Evolutionary conservation across 2,888 invertebrate species (phyloP), one percentile per base, ranked within the genome.

Genomic region (Eupithecia inturbata): DNA sequence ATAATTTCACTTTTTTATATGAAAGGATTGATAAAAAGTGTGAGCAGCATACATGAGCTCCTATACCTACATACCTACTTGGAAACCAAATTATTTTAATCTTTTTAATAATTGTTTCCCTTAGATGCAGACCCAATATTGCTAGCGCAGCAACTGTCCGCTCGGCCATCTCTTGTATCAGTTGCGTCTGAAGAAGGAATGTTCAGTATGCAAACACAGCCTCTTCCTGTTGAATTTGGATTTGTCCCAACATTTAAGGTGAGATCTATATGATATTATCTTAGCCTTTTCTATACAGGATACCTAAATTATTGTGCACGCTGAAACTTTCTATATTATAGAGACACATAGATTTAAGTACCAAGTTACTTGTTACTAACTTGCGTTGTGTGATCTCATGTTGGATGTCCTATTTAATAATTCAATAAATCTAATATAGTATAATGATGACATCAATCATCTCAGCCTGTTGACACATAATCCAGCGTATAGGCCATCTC

Each of bases 141-240:
- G 57, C 77, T 95, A 60, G 95, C 95, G n/a, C 92, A 92, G 76
- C 94, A 95, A 76, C 79, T 95, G 68, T 95, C 95, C 19, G 94
- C 95, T 33, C 86, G 95, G 26, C 95, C 95, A 3, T 95, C 95
- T 6, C 94, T 95, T 76, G 95, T 94, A 22, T 95, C 95, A 0
- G 89, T 94, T 33, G 89, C 93, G 49, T 94, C 94, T 26, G 94
- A 94, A 83, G 94, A 94, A 82, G 94, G 94, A 64, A 86, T 87
- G 74, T 90, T 90, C 73, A 92, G 81, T 70, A 79, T 94, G 72
- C 90, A 89, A 82, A 91, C 92, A 26, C 92, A 93, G 75, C 93
- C 94, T n/a, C 82, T 94, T 16, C 92, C 94, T 22, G 87, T 89
- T 36, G 94, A 94, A 79, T 94, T 94, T 79, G 90, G 93, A 77